phyloP scores from a whole-genome alignment of 2,888 invertebrate species.

The Dasypolia templi region DNA sequence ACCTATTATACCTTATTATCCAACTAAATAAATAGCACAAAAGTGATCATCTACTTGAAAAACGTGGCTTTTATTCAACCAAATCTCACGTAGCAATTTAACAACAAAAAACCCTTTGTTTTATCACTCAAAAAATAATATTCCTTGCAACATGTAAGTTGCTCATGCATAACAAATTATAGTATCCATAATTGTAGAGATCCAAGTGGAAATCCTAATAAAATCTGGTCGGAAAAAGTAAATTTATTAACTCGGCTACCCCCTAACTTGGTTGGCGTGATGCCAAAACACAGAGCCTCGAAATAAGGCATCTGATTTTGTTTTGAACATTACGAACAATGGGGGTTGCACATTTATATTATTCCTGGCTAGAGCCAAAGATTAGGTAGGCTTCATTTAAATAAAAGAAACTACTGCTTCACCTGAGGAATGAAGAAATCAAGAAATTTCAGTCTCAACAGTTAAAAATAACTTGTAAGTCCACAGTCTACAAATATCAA shows the following conservation, averaged over 20 bases:
- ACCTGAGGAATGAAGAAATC: too few relatives aligned
- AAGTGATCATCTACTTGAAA: background rate
- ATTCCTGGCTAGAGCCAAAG: too few relatives aligned
- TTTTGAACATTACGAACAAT: slow-evolving; percentile 12
- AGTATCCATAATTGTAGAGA: slow-evolving; percentile 58
- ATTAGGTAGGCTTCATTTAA: too few relatives aligned
- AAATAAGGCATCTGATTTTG: slow-evolving; percentile 45
- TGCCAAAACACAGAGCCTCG: slow-evolving; percentile 48
- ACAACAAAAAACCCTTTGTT: slow-evolving; percentile 15
- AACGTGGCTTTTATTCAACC: background rate
- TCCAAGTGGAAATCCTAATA: slow-evolving; percentile 61
- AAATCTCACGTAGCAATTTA: background rate
- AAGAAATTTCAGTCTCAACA: too few relatives aligned
- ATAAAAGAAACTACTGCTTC: too few relatives aligned
- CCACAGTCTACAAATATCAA: too few relatives aligned
- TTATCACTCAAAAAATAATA: slow-evolving; percentile 19
- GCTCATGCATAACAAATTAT: slow-evolving; percentile 43
- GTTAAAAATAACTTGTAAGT: too few relatives aligned
- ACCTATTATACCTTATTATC: background rate
- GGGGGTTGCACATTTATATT: background rate
- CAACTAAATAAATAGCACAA: background rate
- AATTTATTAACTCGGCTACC: slow-evolving; percentile 62
- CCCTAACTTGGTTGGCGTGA: slow-evolving; percentile 57
- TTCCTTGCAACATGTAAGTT: slow-evolving; percentile 23
- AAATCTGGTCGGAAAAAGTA: slow-evolving; percentile 57